Evolutionary conservation across 2,888 invertebrate species (phyloP), one percentile per base, ranked within the genome.

Genomic region (Octonoba sinensis): DNA sequence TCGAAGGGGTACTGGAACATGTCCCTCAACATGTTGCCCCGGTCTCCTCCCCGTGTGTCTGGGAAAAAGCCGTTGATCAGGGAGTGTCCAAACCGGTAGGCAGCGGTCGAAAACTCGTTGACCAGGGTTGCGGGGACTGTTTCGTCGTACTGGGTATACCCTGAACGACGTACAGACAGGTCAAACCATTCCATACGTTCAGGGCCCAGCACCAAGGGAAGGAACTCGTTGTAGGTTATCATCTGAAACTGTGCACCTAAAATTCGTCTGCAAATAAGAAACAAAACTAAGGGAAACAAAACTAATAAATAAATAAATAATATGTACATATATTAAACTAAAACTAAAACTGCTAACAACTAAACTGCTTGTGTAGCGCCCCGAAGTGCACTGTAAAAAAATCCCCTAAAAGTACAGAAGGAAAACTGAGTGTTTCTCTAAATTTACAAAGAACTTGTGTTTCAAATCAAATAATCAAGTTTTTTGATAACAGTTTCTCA

Each of bases 51-150:
- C 3, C 92, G 91, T 85, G 94, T 93, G 4, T 96, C 91, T 0
- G 95, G 95, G 79, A 96, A 91, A 86, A 95, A 95, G 0, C 96
- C 96, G 75, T 96, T 90, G 47, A 86, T 84, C 69, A 86, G 27
- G n/a, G 85, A 85, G 84, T 90, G 90, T 1, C 89, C 89, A 78
- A 90, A 89, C 1, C 90, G 87, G 88, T 95, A 96, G 0, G 93
- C 94, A 0, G 96, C 92, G 0, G 93, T 90, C 0, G 96, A 93
- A 89, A 96, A 96, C 87, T 92, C 93, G 89, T 96, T 96, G 12
- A 94, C 93, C 69, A 96, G 91, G 3, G 92, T 91, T 0, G 95
- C 92, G 88, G 96, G 92, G 4, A 94, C 90, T 0, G 88, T 88
- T 0, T 91, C 89, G 87, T 94, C 91, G 87, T 95, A 95, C 59